Evolutionary conservation across 2,113 vertebrate species (phyloP), one percentile per base, ranked within the genome.

Genomic region (Misgurnus mizolepis): DNA sequence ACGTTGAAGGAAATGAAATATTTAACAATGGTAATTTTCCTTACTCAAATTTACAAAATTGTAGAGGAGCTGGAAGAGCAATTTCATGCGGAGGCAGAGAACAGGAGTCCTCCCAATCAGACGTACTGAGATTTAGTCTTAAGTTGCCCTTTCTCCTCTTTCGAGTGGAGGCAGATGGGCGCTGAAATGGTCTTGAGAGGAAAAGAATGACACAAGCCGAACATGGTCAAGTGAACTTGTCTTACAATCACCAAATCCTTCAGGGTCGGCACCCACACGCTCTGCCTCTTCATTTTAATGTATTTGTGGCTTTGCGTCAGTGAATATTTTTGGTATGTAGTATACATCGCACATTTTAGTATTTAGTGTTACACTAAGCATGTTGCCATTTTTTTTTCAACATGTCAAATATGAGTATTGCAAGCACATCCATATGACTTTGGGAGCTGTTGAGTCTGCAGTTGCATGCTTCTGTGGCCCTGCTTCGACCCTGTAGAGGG

Each of bases 21-120:
- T 81, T 83, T 85, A 85, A 85, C 83, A 82, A 88, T 80, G 81
- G 86, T 82, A 79, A 86, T 87, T 86, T 87, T 86, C 86, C 47
- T 78, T 67, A 10, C 67, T 77, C 72, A 84, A 82, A 82, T 86
- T 86, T 83, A 75, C 83, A 78, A 85, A 88, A 88, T 85, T 88
- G 83, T 84, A 85, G 83, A 85, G 85, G 81, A 80, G 81, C 80
- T 86, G 81, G 80, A 69, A 72, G 72, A 76, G 81, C 83, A 88
- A 85, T 88, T 88, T 86, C 67, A 64, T n/a, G 74, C 55, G 34
- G 66, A 82, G 61, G 68, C 68, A 77, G 76, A 76, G 76, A 77
- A 78, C 74, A 78, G 66, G 56, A 69, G 41, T 62, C 80, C 53
- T 75, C 70, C 76, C 76, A 84, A 83, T 86, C 83, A 84, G 67